A percentile compares a stretch with the other conserved stretches of the same genome.
Conservation (phyloP, 92 coral and sea anemone genomes). For the Heteractis magnifica region DNA sequence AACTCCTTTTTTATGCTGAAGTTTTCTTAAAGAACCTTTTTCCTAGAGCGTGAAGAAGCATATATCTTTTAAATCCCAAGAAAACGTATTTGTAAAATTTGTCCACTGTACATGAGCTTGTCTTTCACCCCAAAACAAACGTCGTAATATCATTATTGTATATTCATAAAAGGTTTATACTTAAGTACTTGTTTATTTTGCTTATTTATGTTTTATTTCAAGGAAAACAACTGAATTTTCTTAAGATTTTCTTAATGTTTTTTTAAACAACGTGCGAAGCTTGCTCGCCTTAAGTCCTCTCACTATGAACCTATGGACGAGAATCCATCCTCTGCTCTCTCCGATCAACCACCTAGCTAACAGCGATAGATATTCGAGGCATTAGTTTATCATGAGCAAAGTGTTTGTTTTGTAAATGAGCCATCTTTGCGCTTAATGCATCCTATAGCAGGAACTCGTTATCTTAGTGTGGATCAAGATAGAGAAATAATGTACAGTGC, state of each 20-base stretch:
- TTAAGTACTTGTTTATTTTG: too few relatives aligned
- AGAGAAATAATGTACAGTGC: neutral
- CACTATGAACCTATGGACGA: too few relatives aligned
- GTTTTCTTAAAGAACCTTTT: neutral
- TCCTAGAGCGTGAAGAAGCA: neutral
- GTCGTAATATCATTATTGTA: too few relatives aligned
- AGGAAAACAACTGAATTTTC: too few relatives aligned
- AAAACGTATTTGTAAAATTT: too few relatives aligned
- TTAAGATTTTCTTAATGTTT: too few relatives aligned
- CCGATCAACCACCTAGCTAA: neutral
- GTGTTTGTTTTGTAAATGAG: slow-evolving; percentile 4
- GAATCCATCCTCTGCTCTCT: neutral
- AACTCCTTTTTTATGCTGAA: neutral
- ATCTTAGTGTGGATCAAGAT: slow-evolving; percentile 3
- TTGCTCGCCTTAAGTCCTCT: too few relatives aligned
- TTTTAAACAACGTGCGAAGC: too few relatives aligned
- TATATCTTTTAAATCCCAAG: neutral
- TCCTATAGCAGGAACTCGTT: neutral
- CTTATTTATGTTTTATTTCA: too few relatives aligned
- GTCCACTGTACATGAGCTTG: too few relatives aligned
- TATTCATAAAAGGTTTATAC: too few relatives aligned
- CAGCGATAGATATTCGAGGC: neutral
- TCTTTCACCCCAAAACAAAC: too few relatives aligned
- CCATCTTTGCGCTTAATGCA: slow-evolving; percentile 8
- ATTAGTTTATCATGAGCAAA: neutral